Base-by-base conservation (phyloP, 2,113 vertebrate genomes). In the Donacobius atricapilla region DNA sequence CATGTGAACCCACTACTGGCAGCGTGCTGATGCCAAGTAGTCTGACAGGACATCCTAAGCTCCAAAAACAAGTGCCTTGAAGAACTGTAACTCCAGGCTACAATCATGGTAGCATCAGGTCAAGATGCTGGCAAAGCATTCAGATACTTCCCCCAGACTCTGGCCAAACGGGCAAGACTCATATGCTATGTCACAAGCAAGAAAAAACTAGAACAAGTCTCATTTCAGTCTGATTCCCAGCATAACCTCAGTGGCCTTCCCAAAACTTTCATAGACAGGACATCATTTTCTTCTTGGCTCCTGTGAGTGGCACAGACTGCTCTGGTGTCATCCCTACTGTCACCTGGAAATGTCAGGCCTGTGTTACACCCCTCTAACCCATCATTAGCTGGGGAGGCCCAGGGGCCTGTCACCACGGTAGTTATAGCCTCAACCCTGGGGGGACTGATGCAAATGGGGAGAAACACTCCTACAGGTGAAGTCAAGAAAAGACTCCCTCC, bases 11-110 rank as follows among this genome's bases (percentile, higher is more conserved):
- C 33, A 23, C 65, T 64, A 6, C 30, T 13, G 37, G n/a, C 40
- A 90, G n/a, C 0, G 0, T 22, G 13, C 21, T 8, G 25, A 35
- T 22, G 50, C 37, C 10, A 76, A 57, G 68, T 0, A 45, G n/a
- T 19, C 22, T 45, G 42, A 51, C 61, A 76, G 6, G 13, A 35
- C 2, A 1, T 48, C 63, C 48, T 53, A 3, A 78, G 56, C 68
- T 78, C 39, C 64, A 27, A 70, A 87, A 54, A 61, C 20, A 54
- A 73, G 60, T 12, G 35, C 69, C 83, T 47, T 45, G 10, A 73
- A 69, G 47, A 87, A 45, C 58, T 31, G 0, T 72, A 69, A 72
- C 60, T 77, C 40, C 81, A 87, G 89, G 51, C 81, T 70, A 81
- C 56, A 66, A 8, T 42, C 23, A 45, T 20, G 24, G 51, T 58